Evolutionary conservation across 2,113 vertebrate species (phyloP).

Genomic region (Polypterus bichir): DNA sequence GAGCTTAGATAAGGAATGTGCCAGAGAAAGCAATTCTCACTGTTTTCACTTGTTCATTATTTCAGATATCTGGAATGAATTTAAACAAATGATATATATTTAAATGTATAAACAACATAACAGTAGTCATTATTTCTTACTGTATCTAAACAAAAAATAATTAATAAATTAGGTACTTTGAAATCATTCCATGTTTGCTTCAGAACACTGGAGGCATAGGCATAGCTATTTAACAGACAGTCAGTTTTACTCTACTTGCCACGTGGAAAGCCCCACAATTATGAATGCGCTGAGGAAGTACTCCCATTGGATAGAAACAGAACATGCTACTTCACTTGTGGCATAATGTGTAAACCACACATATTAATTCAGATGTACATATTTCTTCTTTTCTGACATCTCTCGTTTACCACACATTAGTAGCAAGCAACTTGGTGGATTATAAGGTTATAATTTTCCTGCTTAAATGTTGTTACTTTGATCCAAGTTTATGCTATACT

Average conservation of each 20-base stretch:
- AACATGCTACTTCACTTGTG: neutral
- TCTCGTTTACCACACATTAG: slow-evolving; percentile 13
- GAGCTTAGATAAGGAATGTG: slow-evolving; percentile 23
- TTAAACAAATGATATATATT: no score
- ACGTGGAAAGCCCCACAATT: neutral
- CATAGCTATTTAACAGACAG: no score
- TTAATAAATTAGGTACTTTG: no score
- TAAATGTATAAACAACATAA: no score
- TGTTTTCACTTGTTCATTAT: slow-evolving; percentile 8
- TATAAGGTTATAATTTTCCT: no score
- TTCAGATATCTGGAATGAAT: neutral
- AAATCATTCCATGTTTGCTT: no score
- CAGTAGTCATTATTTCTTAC: no score
- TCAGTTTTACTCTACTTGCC: neutral
- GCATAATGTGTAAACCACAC: neutral
- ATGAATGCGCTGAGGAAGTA: neutral
- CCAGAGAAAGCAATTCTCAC: slow-evolving; percentile 15
- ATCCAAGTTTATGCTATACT: no score
- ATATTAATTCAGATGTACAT: neutral
- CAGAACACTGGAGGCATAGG: no score
- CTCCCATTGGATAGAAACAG: neutral
- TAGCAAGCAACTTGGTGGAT: no score
- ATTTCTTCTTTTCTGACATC: slow-evolving; percentile 24
- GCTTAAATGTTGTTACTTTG: no score
- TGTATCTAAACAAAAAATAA: no score